Evolutionary conservation across 2,113 vertebrate species (phyloP).

Genomic region (Micromys minutus): DNA sequence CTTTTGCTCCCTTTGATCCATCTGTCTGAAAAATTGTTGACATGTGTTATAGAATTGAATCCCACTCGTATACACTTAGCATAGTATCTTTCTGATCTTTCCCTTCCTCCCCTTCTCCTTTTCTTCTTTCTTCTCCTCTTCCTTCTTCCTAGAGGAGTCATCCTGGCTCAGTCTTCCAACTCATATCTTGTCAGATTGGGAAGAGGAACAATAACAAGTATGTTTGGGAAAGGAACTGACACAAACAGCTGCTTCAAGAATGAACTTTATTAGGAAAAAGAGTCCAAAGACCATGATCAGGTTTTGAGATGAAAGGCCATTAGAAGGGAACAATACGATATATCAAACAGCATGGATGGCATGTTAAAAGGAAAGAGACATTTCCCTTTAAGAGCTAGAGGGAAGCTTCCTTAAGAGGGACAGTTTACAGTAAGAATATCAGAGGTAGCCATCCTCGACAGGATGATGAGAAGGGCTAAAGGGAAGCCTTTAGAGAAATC

Average conservation of each 20-base stretch:
- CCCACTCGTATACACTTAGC: neutral
- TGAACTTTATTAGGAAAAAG: neutral
- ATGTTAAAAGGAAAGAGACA: neutral
- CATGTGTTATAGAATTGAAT: neutral
- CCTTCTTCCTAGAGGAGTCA: neutral
- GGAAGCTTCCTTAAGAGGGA: neutral
- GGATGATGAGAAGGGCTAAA: too few relatives aligned
- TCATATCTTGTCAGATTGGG: neutral
- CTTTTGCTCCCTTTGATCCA: neutral
- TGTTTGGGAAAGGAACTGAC: neutral
- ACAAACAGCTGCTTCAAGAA: neutral
- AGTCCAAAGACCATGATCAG: neutral
- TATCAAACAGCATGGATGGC: neutral
- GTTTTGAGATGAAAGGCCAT: neutral
- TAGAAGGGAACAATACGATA: neutral
- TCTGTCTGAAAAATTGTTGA: neutral
- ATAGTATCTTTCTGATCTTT: neutral
- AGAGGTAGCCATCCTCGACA: neutral
- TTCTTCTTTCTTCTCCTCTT: neutral
- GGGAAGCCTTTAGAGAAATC: neutral
- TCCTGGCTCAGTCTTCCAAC: neutral
- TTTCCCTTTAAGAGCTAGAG: neutral
- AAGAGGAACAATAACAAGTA: neutral
- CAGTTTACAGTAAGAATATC: neutral
- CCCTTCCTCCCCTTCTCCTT: neutral